Conservation (phyloP, 2,113 vertebrate genomes). For the Toxostoma redivivum region DNA sequence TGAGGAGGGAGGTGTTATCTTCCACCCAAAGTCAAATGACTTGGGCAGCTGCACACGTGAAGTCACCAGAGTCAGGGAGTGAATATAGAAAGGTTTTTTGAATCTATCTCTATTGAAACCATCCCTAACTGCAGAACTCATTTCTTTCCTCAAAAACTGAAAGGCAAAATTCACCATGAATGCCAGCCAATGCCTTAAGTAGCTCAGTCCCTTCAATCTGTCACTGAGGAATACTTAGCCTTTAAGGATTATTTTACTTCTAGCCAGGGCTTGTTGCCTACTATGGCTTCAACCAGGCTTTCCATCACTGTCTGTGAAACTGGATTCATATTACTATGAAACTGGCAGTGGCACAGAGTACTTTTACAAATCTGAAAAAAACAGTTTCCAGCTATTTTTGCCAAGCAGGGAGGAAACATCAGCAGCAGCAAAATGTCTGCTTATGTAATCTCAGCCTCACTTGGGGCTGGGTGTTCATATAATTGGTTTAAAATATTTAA, state of each 20-base stretch:
- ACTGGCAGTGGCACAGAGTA: neutral
- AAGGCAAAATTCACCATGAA: neutral
- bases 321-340: neutral
- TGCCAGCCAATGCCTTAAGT: neutral
- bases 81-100: neutral
- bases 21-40: neutral
- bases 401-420: neutral
- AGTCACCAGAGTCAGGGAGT: neutral
- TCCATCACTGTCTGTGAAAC: neutral
- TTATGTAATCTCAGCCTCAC: neutral
- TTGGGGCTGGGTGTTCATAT: neutral
- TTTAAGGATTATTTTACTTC: neutral
- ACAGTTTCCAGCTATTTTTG: neutral
- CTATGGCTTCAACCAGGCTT: neutral
- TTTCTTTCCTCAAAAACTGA: neutral
- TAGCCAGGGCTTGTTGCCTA: neutral
- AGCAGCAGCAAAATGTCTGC: neutral
- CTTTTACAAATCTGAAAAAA: neutral
- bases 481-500: conserved; percentile 21
- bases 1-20: neutral
- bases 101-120: neutral
- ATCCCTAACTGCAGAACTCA: neutral
- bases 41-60: neutral
- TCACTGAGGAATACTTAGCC: neutral
- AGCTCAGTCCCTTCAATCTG: neutral